Evolutionary conservation across 2,888 invertebrate genomes (phyloP).

Genomic region (Polyploca ridens): DNA sequence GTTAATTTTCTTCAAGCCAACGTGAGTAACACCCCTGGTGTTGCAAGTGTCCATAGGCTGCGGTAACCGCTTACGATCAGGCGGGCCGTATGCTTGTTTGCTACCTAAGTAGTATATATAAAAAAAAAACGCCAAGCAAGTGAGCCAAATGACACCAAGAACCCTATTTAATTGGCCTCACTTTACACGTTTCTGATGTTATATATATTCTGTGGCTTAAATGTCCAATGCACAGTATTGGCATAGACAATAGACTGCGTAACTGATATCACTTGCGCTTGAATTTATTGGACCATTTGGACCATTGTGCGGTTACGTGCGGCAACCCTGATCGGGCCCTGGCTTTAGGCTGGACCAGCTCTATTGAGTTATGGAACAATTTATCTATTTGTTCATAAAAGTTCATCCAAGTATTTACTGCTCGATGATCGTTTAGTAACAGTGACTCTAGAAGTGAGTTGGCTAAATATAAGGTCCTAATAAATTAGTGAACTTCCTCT

Average conservation of each 20-base stretch:
- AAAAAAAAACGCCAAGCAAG: no score
- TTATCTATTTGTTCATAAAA: neutral
- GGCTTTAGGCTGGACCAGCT: neutral
- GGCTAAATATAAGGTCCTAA: no score
- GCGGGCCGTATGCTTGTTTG: no score
- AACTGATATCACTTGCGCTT: constrained; percentile 36
- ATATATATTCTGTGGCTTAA: neutral
- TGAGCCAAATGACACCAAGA: no score
- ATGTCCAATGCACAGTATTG: constrained; percentile 5
- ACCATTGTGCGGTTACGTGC: constrained; percentile 34
- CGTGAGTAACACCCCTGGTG: no score
- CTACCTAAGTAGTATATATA: no score
- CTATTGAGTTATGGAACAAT: constrained; percentile 2
- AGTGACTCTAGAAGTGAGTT: no score
- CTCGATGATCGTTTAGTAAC: no score
- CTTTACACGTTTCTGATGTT: neutral
- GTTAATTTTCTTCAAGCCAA: no score
- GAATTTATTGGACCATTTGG: constrained; percentile 39
- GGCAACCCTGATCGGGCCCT: constrained; percentile 29
- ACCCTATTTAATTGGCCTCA: neutral
- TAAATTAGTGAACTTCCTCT: no score
- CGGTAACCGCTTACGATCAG: no score
- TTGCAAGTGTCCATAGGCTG: no score
- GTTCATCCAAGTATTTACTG: neutral
- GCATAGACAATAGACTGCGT: constrained; percentile 32